Percentiles rank a stretch among this genome's conserved stretches.
These are phyloP conservation scores for Serinus canaria DNA, from an alignment of 2,113 vertebrate species.

Conservation along the genomic window DNA sequence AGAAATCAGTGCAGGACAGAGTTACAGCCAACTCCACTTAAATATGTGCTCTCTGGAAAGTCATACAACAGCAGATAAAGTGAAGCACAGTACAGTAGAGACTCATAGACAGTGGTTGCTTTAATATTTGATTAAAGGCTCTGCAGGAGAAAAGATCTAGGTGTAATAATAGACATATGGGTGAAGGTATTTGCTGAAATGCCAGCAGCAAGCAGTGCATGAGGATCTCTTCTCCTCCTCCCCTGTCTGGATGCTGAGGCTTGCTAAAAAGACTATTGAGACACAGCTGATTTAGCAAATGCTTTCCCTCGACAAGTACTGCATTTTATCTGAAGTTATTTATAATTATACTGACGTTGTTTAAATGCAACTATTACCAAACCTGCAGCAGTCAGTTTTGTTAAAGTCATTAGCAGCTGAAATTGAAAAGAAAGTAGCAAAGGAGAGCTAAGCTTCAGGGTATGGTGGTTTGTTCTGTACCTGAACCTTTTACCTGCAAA, in stretches of 20 bases:
- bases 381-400: neutral
- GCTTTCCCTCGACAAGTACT: neutral
- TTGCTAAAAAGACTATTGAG: neutral
- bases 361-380: neutral
- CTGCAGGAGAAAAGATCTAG: neutral
- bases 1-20: neutral
- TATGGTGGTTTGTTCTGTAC: neutral
- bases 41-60: neutral
- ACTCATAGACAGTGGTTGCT: neutral
- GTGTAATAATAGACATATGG: neutral
- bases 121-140: neutral
- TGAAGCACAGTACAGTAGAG: neutral
- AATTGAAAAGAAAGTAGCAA: neutral
- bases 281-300: neutral
- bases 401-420: neutral
- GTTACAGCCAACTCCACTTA: neutral
- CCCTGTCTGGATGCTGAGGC: neutral
- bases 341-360: neutral
- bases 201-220: neutral
- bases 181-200: neutral
- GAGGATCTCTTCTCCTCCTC: neutral
- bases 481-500: neutral
- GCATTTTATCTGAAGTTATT: neutral
- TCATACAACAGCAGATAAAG: neutral
- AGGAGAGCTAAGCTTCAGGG: neutral